These are phyloP conservation scores for Lepus europaeus DNA, from an alignment of 2,113 vertebrate genomes.

Conservation along the genomic window DNA sequence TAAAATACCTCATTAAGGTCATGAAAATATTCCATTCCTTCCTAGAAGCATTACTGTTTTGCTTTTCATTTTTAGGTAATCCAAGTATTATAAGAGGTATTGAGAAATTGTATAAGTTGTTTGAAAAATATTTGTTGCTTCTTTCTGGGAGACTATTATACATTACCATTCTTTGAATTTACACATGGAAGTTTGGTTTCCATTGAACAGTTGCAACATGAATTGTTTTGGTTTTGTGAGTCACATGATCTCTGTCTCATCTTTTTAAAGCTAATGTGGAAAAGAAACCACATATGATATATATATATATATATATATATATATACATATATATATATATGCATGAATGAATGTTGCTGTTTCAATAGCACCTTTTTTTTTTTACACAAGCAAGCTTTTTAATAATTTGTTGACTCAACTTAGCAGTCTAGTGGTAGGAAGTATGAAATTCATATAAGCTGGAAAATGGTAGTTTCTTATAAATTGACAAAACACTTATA, in stretches of 20 bases:
- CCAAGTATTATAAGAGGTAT: neutral
- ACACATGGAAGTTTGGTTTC: neutral
- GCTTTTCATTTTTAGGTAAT: neutral
- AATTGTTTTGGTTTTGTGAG: too few relatives aligned
- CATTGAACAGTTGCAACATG: too few relatives aligned
- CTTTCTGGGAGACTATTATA: neutral
- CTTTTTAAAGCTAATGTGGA: too few relatives aligned
- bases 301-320: neutral
- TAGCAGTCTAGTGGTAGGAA: neutral
- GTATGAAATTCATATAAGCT: neutral
- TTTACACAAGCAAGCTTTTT: neutral
- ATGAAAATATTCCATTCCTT: too few relatives aligned
- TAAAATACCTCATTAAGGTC: neutral
- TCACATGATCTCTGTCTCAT: too few relatives aligned
- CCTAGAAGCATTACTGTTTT: neutral
- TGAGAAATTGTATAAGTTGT: neutral
- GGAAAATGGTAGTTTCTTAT: neutral
- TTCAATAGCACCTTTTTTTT: neutral
- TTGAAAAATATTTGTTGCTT: neutral
- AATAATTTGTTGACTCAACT: neutral
- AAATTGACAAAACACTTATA: neutral
- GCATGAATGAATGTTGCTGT: neutral
- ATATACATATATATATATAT: neutral
- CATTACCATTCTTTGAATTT: neutral
- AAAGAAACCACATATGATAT: too few relatives aligned